phyloP scores from a whole-genome alignment of 2,113 vertebrate genomes.

The Pseudonaja textilis region DNA sequence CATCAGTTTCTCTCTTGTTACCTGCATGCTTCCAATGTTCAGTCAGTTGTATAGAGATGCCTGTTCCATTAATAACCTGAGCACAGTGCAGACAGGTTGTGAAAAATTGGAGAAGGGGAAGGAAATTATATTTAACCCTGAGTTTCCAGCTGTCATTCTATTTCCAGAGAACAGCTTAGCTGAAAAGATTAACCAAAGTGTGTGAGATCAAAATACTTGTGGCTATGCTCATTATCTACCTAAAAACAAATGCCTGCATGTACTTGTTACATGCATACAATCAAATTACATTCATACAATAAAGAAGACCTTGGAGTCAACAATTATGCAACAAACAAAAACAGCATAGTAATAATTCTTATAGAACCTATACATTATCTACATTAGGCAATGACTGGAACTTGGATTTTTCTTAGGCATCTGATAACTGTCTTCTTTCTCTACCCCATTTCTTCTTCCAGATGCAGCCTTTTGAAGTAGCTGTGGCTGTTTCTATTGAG shows the following conservation, averaged over 20 bases:
- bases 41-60: slow-evolving; percentile 72
- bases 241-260: slow-evolving; percentile 1
- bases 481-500: not conserved
- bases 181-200: slow-evolving; percentile 45
- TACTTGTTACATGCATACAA: no score
- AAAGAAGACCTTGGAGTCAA: not conserved
- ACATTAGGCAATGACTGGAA: not conserved
- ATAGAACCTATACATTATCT: not conserved
- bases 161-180: slow-evolving; percentile 35
- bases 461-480: not conserved
- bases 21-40: slow-evolving; percentile 69
- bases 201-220: slow-evolving; percentile 52
- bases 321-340: not conserved
- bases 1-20: slow-evolving; percentile 73
- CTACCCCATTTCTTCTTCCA: not conserved
- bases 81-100: slow-evolving; percentile 63
- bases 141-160: slow-evolving; percentile 68
- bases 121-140: slow-evolving; percentile 73
- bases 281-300: not conserved
- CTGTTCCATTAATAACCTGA: slow-evolving; percentile 77
- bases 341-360: not conserved
- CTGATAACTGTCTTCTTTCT: not conserved
- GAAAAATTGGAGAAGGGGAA: slow-evolving; percentile 63
- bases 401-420: not conserved
- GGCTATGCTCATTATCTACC: slow-evolving; percentile 53